A percentile compares a stretch with the other conserved stretches of the same genome.
Evolutionary conservation across 2,888 invertebrate genomes (phyloP).

Genomic region (Yponomeuta evonymella): DNA sequence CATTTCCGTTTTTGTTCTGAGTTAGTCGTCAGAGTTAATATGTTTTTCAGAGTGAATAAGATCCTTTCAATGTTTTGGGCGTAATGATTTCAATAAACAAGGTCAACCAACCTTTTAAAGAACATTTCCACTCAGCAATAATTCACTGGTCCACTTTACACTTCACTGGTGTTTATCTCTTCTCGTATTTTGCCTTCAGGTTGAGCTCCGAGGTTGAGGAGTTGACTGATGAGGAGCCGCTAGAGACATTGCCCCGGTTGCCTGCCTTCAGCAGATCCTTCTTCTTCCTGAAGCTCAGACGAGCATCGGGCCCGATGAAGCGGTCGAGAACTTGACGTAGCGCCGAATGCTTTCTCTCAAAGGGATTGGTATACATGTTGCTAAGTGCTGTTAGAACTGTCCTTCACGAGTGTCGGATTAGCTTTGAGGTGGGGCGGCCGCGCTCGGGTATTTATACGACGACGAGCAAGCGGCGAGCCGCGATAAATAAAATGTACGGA

Average conservation of each 20-base stretch:
- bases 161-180: constrained; percentile 45
- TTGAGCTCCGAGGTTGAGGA: constrained; percentile 37
- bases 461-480: constrained; percentile 35
- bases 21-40: too few relatives aligned
- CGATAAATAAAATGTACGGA: constrained; percentile 39
- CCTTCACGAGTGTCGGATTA: not conserved
- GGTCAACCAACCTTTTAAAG: constrained; percentile 10
- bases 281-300: constrained; percentile 57
- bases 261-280: constrained; percentile 37
- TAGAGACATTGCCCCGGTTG: constrained; percentile 36
- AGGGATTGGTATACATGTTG: constrained; percentile 82
- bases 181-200: constrained; percentile 39
- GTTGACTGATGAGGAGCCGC: constrained; percentile 49
- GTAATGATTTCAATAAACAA: constrained; percentile 9
- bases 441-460: constrained; percentile 41
- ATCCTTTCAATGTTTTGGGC: too few relatives aligned
- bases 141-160: constrained; percentile 49
- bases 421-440: constrained; percentile 24
- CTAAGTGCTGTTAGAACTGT: not conserved
- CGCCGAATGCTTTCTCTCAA: constrained; percentile 81
- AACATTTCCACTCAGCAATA: constrained; percentile 16
- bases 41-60: too few relatives aligned
- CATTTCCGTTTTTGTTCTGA: too few relatives aligned
- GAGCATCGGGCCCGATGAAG: constrained; percentile 71
- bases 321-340: constrained; percentile 80